phyloP scores from a whole-genome alignment of 2,888 invertebrate species.

The Nomada flava region DNA sequence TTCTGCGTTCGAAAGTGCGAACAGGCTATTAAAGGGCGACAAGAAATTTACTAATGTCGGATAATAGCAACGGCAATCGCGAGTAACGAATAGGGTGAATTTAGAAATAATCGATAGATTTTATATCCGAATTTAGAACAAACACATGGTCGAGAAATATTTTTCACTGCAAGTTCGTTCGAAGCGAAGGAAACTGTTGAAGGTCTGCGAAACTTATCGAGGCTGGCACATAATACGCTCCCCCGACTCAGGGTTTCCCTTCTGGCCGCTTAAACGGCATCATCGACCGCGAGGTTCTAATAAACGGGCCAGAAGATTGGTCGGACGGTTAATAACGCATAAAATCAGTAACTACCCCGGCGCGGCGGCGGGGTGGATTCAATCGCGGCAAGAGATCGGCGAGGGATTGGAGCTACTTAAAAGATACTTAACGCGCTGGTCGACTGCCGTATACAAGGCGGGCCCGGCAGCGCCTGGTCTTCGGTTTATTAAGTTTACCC shows the following conservation, averaged over 20 bases:
- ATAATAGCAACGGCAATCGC: too few species aligned
- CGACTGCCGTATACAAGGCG: background rate
- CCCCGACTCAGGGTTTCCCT: background rate
- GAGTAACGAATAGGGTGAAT: too few species aligned
- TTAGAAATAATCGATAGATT: too few species aligned
- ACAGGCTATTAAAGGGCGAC: background rate
- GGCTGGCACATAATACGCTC: background rate
- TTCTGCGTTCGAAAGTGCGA: background rate
- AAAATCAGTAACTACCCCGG: slow-evolving; percentile 33
- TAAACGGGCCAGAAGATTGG: slow-evolving; percentile 32
- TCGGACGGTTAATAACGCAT: slow-evolving; percentile 50
- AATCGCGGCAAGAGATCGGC: slow-evolving; percentile 15
- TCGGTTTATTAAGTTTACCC: slow-evolving; percentile 51
- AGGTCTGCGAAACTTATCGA: background rate
- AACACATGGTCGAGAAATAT: too few species aligned
- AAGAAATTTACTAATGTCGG: too few species aligned
- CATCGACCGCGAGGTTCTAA: slow-evolving; percentile 7
- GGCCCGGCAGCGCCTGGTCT: slow-evolving; percentile 1
- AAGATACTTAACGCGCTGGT: slow-evolving; percentile 41
- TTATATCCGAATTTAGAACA: too few species aligned
- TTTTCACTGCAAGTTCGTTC: too few species aligned
- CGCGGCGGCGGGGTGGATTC: slow-evolving; percentile 13
- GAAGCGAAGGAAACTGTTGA: background rate
- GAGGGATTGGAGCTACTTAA: slow-evolving; percentile 41
- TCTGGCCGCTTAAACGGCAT: slow-evolving; percentile 6